Percentiles rank a stretch among this genome's conserved stretches.
These are phyloP conservation scores for Sturmia bella DNA, from an alignment of 2,888 invertebrate species.

Conservation along the genomic window DNA sequence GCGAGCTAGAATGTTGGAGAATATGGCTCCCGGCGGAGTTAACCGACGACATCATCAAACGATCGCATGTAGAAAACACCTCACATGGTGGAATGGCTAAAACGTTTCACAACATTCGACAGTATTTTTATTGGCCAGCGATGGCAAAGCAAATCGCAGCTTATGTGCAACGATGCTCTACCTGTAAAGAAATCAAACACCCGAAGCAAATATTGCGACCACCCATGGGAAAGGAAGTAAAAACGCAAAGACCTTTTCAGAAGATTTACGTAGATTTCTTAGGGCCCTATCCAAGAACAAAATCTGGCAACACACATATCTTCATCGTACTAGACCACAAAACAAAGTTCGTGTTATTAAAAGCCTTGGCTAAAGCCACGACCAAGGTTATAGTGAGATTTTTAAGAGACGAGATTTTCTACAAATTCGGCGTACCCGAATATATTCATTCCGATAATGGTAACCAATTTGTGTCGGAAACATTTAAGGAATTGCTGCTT, in stretches of 20 bases:
- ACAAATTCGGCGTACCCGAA: constrained; percentile 8
- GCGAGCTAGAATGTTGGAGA: constrained; percentile 10
- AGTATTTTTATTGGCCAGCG: constrained; percentile 7
- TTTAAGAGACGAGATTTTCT: background rate
- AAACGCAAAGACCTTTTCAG: too few species aligned
- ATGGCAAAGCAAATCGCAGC: background rate
- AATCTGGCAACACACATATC: background rate
- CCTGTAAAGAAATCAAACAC: constrained; percentile 1
- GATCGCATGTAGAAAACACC: constrained; percentile 1
- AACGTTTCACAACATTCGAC: background rate
- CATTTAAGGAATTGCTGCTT: background rate
- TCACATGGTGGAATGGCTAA: constrained; percentile 20
- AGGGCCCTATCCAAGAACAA: too few species aligned
- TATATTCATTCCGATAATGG: constrained; percentile 29
- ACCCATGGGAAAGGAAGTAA: too few species aligned
- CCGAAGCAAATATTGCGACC: background rate
- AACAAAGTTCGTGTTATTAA: constrained; percentile 20
- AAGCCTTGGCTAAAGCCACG: background rate
- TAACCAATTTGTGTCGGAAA: constrained; percentile 1
- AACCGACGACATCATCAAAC: background rate
- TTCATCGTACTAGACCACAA: constrained; percentile 29
- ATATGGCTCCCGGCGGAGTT: constrained; percentile 18
- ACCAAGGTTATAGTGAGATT: background rate
- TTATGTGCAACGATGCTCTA: background rate
- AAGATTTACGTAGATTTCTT: too few species aligned